Conservation (phyloP, 1,140 invertebrate species). For the Brachionus calyciflorus region DNA sequence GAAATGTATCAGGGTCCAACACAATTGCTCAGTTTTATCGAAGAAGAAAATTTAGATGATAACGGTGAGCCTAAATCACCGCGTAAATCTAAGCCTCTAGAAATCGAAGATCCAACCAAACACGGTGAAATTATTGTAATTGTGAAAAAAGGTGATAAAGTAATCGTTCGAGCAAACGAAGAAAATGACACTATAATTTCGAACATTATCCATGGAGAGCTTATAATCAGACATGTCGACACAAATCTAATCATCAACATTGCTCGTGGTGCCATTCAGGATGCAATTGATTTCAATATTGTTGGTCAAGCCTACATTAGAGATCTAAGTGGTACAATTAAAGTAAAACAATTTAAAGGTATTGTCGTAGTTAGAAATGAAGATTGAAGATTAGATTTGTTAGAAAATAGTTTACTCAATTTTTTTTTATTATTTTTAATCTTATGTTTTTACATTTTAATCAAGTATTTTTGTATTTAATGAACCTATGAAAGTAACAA, state of each 20-base stretch:
- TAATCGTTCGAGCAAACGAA: conserved; percentile 13
- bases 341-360: conserved; percentile 42
- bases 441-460: background rate
- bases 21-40: conserved; percentile 26
- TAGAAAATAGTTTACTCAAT: no score
- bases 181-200: conserved; percentile 42
- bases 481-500: no score
- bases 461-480: conserved; percentile 27
- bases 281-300: conserved; percentile 32
- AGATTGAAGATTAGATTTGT: conserved; percentile 11
- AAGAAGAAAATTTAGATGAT: no score
- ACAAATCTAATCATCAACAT: conserved; percentile 41
- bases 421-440: conserved; percentile 26
- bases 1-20: conserved; percentile 45
- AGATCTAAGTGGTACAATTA: conserved; percentile 29
- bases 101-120: conserved; percentile 7
- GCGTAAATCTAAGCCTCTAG: background rate
- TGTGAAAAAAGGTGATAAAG: conserved; percentile 30
- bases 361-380: conserved; percentile 45
- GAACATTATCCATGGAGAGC: conserved; percentile 24
- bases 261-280: conserved; percentile 15
- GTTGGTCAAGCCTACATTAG: conserved; percentile 40
- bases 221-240: conserved; percentile 41
- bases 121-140: conserved; percentile 44
- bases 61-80: background rate